Evolutionary conservation across 2,888 invertebrate genomes (phyloP), one percentile per base, ranked within the genome.

Genomic region (Plusia festucae): DNA sequence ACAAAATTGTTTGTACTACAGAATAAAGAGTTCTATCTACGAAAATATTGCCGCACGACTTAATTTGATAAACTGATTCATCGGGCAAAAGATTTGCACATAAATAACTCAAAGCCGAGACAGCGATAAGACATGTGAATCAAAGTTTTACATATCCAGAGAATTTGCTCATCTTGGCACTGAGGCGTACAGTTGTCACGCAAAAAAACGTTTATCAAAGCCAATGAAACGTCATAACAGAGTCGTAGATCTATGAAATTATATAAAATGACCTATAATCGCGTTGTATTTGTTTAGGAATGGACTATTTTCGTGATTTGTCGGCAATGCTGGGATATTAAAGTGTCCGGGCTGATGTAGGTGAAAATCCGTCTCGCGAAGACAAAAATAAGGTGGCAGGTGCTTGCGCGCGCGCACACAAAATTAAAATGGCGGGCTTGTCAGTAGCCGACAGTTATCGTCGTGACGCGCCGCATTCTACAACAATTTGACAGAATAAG

Each of bases 231-330:
- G 80, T 82, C 84, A 81, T 86, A 90, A 91, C 85, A 82, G 85
- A 81, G 81, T 85, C 91, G 83, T 94, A 92, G 82, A 90, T 94
- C 91, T 93, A 81, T 85, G 81, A 88, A 92, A 94, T 93, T 90
- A 91, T 88, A 90, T 87, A 74, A 86, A 93, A 94, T 90, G 85
- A 89, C 83, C 91, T 89, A 93, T 94, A 93, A 94, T 91, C 89
- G 89, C 88, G 90, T 92, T 93, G 94, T 93, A 92, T 91, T 91
- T 92, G 87, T 91, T 92, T 92, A 90, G 88, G 81, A 90, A 91
- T 90, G 83, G 90, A 85, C 92, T 88, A 91, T 94, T 91, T 84
- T 80, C 79, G 85, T 93, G 92, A 94, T 94, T 93, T 94, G 91
- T 93, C 78, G 88, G 85, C 89, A 89, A 91, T 92, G 89, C 85